Percentiles rank a stretch among this genome's conserved stretches.
These are phyloP conservation scores for Hydractinia symbiolongicarpus DNA, from an alignment of 30 jellyfish, hydroid and myxozoan genomes.

Conservation along the genomic window DNA sequence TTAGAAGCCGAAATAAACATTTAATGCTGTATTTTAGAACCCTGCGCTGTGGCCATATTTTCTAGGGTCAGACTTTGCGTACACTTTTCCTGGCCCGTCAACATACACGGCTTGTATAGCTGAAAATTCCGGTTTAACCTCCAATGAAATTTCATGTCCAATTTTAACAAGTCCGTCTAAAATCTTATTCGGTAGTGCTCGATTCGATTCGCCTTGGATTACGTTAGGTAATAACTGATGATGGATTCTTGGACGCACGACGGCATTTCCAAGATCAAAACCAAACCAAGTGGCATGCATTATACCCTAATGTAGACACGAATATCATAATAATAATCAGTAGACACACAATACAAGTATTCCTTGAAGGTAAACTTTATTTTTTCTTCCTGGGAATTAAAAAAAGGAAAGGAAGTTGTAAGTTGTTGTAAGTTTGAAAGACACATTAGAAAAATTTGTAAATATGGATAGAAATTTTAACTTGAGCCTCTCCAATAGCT, in stretches of 20 bases:
- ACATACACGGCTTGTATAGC: constrained; percentile 85
- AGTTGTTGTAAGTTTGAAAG: too few species aligned
- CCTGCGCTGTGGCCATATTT: constrained; percentile 98
- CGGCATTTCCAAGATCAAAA: constrained; percentile 84
- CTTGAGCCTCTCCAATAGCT: too few species aligned
- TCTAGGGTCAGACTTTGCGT: constrained; percentile 90
- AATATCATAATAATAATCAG: neutral
- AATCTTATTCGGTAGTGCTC: constrained; percentile 55
- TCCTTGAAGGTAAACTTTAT: too few species aligned
- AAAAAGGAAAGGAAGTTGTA: too few species aligned
- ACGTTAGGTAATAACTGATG: constrained; percentile 88
- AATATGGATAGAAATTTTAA: too few species aligned
- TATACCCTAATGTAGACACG: constrained; percentile 20
- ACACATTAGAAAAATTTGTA: too few species aligned
- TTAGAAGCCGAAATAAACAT: too few species aligned
- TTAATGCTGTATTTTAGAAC: constrained; percentile 7
- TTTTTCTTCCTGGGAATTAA: too few species aligned
- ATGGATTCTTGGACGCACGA: constrained; percentile 76
- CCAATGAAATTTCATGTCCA: constrained; percentile 65
- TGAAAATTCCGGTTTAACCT: constrained; percentile 75
- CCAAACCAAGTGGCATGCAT: constrained; percentile 88
- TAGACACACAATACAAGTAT: too few species aligned
- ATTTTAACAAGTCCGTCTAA: constrained; percentile 61
- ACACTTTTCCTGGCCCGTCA: constrained; percentile 66
- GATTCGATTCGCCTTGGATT: constrained; percentile 59